Conservation (phyloP, 2,113 vertebrate genomes). For the Dipodomys ordii region DNA sequence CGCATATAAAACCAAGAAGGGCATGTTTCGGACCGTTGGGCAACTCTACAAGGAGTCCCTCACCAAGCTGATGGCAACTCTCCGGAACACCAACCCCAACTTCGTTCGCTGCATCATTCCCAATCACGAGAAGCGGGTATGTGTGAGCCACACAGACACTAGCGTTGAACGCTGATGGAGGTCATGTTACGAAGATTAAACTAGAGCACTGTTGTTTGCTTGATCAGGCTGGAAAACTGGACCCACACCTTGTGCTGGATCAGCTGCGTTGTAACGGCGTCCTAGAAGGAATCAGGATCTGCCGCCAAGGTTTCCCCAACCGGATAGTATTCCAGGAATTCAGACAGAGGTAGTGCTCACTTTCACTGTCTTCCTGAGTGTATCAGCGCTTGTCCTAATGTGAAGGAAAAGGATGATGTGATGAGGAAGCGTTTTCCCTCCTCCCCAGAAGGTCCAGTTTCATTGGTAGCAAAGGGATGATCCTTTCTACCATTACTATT, state of each 20-base stretch:
- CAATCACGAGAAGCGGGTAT: conserved; percentile 97
- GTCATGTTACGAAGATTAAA: background rate
- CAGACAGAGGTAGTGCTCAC: conserved; percentile 92
- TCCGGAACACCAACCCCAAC: conserved; percentile 99
- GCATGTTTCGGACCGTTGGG: conserved; percentile 97
- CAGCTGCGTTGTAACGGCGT: conserved; percentile 98
- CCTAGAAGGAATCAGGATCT: conserved; percentile 97
- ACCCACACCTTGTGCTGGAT: conserved; percentile 97
- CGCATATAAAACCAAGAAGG: conserved; percentile 98
- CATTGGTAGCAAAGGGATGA: background rate
- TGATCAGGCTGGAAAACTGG: conserved; percentile 95
- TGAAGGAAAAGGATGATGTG: background rate
- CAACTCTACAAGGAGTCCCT: conserved; percentile 99
- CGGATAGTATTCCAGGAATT: conserved; percentile 99
- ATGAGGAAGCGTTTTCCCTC: background rate
- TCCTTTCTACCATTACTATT: background rate
- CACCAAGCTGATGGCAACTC: conserved; percentile 97
- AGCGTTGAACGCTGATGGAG: accelerated
- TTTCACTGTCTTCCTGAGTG: background rate
- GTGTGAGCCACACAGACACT: background rate
- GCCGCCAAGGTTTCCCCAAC: conserved; percentile 98
- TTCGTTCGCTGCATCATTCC: conserved; percentile 99
- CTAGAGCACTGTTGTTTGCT: conserved; percentile 34
- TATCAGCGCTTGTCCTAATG: background rate
- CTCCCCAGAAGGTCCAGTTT: background rate